Conservation (phyloP, 2,797 vertebrate species). For the Sebastes baramenuke region DNA sequence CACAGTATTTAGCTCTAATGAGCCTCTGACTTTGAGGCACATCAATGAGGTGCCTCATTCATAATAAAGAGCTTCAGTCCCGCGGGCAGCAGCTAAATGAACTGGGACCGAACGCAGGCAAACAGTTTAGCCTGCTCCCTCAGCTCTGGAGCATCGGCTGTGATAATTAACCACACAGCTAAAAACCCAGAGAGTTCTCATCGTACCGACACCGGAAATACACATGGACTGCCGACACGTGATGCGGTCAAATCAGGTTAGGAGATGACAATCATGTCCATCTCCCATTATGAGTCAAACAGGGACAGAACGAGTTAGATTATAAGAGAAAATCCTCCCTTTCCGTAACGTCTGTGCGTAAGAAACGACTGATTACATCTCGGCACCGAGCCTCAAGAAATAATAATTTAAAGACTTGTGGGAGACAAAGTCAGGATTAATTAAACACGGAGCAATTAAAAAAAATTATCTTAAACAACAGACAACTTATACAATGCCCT, state of each 20-base stretch:
- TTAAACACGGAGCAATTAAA: slow-evolving; percentile 45
- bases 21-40: slow-evolving; percentile 74
- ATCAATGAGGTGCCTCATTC: slow-evolving; percentile 71
- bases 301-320: background rate
- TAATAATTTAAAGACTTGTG: slow-evolving; percentile 19
- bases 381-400: background rate
- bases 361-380: slow-evolving; percentile 29
- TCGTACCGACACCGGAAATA: background rate
- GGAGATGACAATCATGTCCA: background rate
- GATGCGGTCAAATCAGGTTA: background rate
- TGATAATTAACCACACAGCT: slow-evolving; percentile 60
- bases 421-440: slow-evolving; percentile 49
- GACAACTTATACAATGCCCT: slow-evolving; percentile 35
- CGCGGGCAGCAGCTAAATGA: slow-evolving; percentile 71
- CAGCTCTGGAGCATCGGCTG: slow-evolving; percentile 45
- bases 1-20: slow-evolving; percentile 72
- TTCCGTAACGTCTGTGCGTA: background rate
- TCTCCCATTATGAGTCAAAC: slow-evolving; percentile 10
- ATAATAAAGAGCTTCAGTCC: slow-evolving; percentile 71
- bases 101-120: slow-evolving; percentile 71
- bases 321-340: background rate
- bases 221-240: background rate
- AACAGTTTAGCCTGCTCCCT: slow-evolving; percentile 71
- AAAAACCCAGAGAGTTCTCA: slow-evolving; percentile 29
- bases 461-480: slow-evolving; percentile 50